Conservation (phyloP, 2,888 invertebrate species). For the Dolomedes plantarius region DNA sequence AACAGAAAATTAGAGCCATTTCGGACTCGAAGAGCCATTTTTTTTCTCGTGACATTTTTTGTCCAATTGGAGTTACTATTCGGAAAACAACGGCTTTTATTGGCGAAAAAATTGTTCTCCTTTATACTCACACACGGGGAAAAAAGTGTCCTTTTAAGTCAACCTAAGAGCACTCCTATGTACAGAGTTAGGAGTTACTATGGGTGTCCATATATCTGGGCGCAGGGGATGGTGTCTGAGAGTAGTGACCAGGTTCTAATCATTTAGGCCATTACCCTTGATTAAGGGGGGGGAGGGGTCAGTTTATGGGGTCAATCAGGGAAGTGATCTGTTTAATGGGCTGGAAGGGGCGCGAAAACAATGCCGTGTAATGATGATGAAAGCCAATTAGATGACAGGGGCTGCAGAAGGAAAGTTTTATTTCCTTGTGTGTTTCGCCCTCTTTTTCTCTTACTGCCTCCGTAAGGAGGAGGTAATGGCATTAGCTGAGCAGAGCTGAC, state of each 20-base stretch:
- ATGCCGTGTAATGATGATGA: slow-evolving; percentile 66
- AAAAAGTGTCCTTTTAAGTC: slow-evolving; percentile 15
- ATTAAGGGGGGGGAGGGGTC: slow-evolving; percentile 60
- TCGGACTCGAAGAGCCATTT: no score
- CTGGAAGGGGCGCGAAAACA: slow-evolving; percentile 54
- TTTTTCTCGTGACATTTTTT: neutral
- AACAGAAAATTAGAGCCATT: no score
- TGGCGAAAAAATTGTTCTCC: neutral
- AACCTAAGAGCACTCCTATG: slow-evolving; percentile 63
- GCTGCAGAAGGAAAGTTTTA: slow-evolving; percentile 57
- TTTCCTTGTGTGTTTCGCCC: slow-evolving; percentile 21
- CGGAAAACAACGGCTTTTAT: neutral
- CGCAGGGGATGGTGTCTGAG: neutral
- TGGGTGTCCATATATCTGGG: slow-evolving; percentile 15
- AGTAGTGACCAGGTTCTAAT: slow-evolving; percentile 30
- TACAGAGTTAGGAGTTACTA: slow-evolving; percentile 48
- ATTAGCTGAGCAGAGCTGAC: neutral
- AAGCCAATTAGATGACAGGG: slow-evolving; percentile 66
- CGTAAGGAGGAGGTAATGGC: slow-evolving; percentile 9
- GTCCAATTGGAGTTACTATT: neutral
- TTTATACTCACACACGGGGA: neutral
- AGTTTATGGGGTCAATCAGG: slow-evolving; percentile 68
- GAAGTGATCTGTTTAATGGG: slow-evolving; percentile 70
- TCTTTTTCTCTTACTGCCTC: neutral
- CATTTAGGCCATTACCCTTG: slow-evolving; percentile 65